Base-by-base conservation (phyloP, 2,113 vertebrate species). In the Turnix velox region DNA sequence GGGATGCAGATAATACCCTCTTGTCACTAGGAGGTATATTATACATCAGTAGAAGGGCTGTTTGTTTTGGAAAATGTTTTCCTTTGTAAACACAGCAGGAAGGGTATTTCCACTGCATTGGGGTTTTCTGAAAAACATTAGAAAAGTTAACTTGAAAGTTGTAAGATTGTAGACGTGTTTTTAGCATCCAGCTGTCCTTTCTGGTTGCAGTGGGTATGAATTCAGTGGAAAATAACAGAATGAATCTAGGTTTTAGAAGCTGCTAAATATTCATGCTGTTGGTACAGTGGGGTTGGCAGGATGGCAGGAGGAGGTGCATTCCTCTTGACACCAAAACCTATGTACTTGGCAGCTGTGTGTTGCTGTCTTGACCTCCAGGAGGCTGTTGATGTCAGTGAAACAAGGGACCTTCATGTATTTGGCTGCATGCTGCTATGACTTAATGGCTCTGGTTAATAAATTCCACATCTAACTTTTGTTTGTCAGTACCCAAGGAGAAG, bases 121-220 rank as follows among this genome's bases (percentile, higher is more conserved):
- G 5, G 74, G 24, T 71, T 82, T 75, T 79, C 24, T 67, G 23
- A 35, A 63, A 85, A 39, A 7, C 27, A 40, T 30, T 28, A 37
- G 24, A 15, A 40, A 42, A 87, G 15, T 61, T 46, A 49, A 33
- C 14, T n/a, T 0, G 0, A 17, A 45, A 1, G 2, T 17, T 94
- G 62, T 27, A 33, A 51, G 18, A 7, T 76, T 80, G 14, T 20
- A 17, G 12, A 8, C 54, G 54, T 28, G 25, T 90, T 24, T 71
- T 24, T 31, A 22, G 25, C 1, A 8, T 66, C 8, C 27, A 71
- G 1, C 16, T 69, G n/a, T 46, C 14, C 62, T 65, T 48, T 54
- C 23, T 40, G 23, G 25, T 71, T 87, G 71, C 42, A 35, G 8
- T 31, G 43, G 39, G 24, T 83, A 65, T 19, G 61, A 79, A 24